Conservation (phyloP, 2,113 vertebrate genomes). For the Cyrtonyx montezumae region DNA sequence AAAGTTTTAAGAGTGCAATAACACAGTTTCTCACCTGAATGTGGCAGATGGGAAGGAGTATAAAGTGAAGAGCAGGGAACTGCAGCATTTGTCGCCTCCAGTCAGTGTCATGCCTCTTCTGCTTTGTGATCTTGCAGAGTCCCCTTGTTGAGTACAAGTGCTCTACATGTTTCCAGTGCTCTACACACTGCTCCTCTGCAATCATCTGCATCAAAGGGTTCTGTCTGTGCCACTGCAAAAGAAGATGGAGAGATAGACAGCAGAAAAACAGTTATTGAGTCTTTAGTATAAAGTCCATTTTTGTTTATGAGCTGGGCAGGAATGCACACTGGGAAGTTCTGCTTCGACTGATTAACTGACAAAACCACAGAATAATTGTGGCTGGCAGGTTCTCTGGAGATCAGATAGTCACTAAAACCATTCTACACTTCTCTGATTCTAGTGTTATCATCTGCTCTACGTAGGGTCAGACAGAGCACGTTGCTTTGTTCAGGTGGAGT, state of each 20-base stretch:
- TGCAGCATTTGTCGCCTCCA: neutral
- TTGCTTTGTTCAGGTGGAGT: neutral
- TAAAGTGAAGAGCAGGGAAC: neutral
- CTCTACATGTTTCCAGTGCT: too few species aligned
- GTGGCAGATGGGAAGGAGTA: neutral
- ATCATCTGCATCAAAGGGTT: rapidly evolving
- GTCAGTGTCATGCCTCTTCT: neutral
- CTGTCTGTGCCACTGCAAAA: neutral
- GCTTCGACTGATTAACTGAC: neutral
- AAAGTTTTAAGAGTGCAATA: neutral
- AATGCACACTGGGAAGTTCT: neutral
- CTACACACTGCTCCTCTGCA: neutral
- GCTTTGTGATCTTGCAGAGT: neutral
- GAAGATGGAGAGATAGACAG: neutral
- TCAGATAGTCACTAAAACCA: rapidly evolving
- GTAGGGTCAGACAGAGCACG: neutral
- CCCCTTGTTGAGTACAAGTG: neutral
- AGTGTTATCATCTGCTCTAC: neutral
- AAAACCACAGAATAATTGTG: neutral
- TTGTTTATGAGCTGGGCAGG: neutral
- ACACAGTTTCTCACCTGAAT: neutral
- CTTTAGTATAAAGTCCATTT: neutral
- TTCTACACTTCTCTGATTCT: too few species aligned
- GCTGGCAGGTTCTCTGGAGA: neutral
- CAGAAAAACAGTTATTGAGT: neutral